Base-by-base conservation (phyloP, 2,888 invertebrate genomes). In the Endotricha flammealis region DNA sequence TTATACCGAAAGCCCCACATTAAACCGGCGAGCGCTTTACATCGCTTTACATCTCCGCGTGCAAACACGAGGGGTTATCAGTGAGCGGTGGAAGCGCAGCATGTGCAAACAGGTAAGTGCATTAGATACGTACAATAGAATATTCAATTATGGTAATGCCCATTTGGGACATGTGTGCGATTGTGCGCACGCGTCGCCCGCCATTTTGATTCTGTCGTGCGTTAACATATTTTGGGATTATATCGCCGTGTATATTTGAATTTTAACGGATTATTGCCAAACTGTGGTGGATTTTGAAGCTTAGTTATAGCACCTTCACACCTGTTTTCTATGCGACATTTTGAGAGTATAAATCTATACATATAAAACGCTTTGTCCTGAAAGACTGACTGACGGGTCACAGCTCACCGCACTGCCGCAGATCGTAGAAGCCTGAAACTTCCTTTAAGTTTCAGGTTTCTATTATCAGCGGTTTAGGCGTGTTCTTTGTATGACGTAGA, bases 61-160 rank as follows among this genome's bases (percentile, higher is more conserved):
- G 10, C n/a, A 20, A 20, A 20, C n/a, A 6, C 6, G 6, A 20
- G 20, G 20, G 20, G n/a, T 20, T 3, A 20, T 2, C 20, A 7
- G 2, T 6, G 8, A 57, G 60, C 60, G 55, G 39, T 48, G 42
- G 35, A 43, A 51, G 56, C 56, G 57, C 63, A 62, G 52, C 44
- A 37, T 48, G 43, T 53, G 47, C 39, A 32, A 39, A 50, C 58
- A 64, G 68, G 67, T 77, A 74, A 80, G 60, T 65, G 70, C 74
- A 82, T 83, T 81, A 80, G 56, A 52, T 58, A 63, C 72, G 69
- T 64, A 82, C 81, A 82, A 82, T 79, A 57, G 72, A 68, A 69
- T 73, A 74, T 75, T 73, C 64, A 69, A 74, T 78, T 75, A 79
- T 78, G 78, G 56, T 74, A 78, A 78, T 72, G 60, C 52, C 46